Evolutionary conservation across 2,797 vertebrate species (phyloP).

Genomic region (Margarornis squamiger): DNA sequence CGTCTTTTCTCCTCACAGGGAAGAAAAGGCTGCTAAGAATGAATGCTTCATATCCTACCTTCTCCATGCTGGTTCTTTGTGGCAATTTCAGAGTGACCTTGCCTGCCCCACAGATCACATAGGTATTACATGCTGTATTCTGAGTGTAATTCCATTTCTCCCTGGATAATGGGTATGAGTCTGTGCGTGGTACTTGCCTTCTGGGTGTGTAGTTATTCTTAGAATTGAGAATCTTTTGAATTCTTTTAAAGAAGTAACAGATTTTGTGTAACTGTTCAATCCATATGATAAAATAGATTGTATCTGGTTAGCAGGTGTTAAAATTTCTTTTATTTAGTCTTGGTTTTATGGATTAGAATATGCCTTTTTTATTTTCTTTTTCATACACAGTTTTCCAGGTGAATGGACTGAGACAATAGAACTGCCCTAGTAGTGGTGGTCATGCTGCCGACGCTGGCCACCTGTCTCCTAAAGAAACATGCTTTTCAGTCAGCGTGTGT

Average conservation of each 20-base stretch:
- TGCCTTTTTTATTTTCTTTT: background rate
- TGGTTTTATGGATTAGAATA: background rate
- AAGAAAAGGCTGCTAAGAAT: background rate
- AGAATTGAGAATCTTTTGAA: background rate
- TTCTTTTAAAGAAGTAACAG: background rate
- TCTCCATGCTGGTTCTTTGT: background rate
- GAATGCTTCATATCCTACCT: background rate
- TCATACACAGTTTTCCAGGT: background rate
- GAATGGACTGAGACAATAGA: background rate
- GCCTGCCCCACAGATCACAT: background rate
- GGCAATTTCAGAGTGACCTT: background rate
- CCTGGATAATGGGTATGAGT: background rate
- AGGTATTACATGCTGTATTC: background rate
- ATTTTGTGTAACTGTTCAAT: background rate
- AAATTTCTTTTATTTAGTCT: background rate
- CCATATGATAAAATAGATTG: background rate
- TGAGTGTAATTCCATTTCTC: background rate
- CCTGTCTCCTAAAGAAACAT: rapidly evolving
- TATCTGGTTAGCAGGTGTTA: background rate
- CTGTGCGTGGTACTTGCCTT: background rate
- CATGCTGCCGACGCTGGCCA: background rate
- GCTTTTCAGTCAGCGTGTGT: background rate
- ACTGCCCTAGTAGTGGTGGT: background rate
- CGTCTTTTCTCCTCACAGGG: background rate
- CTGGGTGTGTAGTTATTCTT: background rate